Conservation (phyloP, 2,113 vertebrate species). For the Psittacara wagleri region DNA sequence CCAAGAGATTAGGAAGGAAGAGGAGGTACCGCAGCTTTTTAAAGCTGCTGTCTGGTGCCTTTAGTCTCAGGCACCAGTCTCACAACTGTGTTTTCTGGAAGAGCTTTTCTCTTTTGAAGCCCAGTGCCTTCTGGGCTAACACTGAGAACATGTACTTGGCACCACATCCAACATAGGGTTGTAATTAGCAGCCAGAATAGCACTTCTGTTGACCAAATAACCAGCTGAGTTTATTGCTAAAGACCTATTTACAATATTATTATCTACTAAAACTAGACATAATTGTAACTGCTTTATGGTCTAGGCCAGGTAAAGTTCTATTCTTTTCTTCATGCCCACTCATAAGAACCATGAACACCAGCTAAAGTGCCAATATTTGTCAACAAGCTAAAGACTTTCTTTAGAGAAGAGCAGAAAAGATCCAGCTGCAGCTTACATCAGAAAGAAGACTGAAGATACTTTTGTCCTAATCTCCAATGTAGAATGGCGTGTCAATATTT, state of each 20-base stretch:
- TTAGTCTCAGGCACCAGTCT: conserved; percentile 11
- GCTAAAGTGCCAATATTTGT: neutral
- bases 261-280: neutral
- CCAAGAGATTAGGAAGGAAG: neutral
- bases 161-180: neutral
- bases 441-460: neutral
- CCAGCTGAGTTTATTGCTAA: neutral
- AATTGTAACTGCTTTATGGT: neutral
- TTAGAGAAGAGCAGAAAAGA: neutral
- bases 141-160: conserved; percentile 12
- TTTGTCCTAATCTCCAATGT: neutral
- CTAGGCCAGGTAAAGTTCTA: neutral
- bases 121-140: conserved; percentile 37
- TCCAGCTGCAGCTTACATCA: neutral
- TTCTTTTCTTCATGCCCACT: neutral
- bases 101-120: conserved; percentile 43
- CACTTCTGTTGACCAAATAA: conserved; percentile 34
- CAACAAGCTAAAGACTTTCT: neutral
- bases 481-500: neutral
- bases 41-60: conserved; percentile 17
- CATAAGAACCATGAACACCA: neutral
- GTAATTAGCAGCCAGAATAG: conserved; percentile 7
- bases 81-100: conserved; percentile 5
- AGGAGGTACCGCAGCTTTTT: conserved; percentile 1
- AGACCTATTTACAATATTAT: neutral